Evolutionary conservation across 2,888 invertebrate genomes (phyloP), one percentile per base, ranked within the genome.

Genomic region (Xylota segnis): DNA sequence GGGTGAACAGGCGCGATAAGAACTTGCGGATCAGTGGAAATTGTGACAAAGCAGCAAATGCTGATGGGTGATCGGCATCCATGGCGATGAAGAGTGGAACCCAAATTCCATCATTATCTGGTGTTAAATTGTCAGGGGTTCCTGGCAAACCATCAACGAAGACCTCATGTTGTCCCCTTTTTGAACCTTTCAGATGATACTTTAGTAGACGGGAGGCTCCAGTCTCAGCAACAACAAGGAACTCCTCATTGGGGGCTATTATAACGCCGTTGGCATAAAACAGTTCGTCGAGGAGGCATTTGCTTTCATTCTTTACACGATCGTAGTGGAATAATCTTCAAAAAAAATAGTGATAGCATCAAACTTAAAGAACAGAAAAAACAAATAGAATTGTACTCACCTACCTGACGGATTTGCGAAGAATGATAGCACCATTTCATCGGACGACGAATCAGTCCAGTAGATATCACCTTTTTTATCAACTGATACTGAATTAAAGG

Each of bases 241-340:
- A 97, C 79, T 96, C 95, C 90, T 97, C 96, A 89, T 97, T 95
- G 5, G 95, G 94, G 12, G 97, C 96, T 0, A 99, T 90, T 66
- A 94, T 95, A 27, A 99, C 92, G 14, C 99, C 99, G 92, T 99
- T 99, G 0, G 98, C 94, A 92, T 98, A 98, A 91, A 94, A 95
- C 0, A 99, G 89, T 58, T 96, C 94, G 83, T 96, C 94, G 0
- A 97, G 90, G 32, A 98, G 92, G 3, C 98, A 96, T 89, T 94
- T 94, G 89, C 96, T 96, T 87, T 94, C 94, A 89, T 97, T 96
- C 81, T 95, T 96, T 65, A 94, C 94, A 0, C 96, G 95, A 91
- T 97, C 94, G 91, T 96, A 97, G 90, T 95, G 94, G 74, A 98
- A 93, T 56, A 98, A 92, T 90, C 98, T 97, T 88, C 54, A n/a